Base-by-base conservation (phyloP, 2,113 vertebrate species). In the Calypte anna region DNA sequence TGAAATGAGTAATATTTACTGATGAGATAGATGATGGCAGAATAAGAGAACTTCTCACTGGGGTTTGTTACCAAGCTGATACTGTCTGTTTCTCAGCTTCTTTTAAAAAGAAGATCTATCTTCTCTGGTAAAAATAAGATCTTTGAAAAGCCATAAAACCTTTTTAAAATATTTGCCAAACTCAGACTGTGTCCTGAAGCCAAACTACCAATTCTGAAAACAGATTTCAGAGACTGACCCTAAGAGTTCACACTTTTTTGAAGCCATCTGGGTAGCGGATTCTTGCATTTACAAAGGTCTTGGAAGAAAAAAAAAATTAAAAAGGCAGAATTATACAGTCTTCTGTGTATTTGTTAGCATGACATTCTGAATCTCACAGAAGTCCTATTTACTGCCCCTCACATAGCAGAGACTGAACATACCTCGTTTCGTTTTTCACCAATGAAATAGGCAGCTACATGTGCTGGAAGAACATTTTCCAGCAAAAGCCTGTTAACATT, bases 401-500 rank as follows among this genome's bases (percentile, higher is more conserved):
- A 44, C 24, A 8, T 0, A n/a, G 38, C 0, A 23, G 38, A 73
- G 36, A 22, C 10, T 16, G 70, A 83, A 69, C 96, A 58, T 78
- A 99, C 99, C 99, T 99, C 99, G 2, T 99, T 99, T 83, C 99
- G 97, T 94, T 99, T 99, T 96, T 99, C 99, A 10, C 98, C 99
- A 5, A 99, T 99, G 93, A 99, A 99, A 96, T 99, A 98, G 2
- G 98, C 97, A 1, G 99, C 99, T 67, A 99, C 99, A 0, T 99
- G 99, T 16, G 99, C 99, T 0, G 99, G 99, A 90, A 99, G 98
- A 12, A 99, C 99, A 2, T 99, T 99, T 96, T 99, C 99, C 97
- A 99, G 96, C 69, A 99, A 97, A 19, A 99, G 98, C 38, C 99
- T 99, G 94, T 99, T 99, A 73, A 99, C 98, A 3, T 99, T 99